phyloP scores from a whole-genome alignment of 2,797 vertebrate genomes.

The Poecilia velifera region DNA sequence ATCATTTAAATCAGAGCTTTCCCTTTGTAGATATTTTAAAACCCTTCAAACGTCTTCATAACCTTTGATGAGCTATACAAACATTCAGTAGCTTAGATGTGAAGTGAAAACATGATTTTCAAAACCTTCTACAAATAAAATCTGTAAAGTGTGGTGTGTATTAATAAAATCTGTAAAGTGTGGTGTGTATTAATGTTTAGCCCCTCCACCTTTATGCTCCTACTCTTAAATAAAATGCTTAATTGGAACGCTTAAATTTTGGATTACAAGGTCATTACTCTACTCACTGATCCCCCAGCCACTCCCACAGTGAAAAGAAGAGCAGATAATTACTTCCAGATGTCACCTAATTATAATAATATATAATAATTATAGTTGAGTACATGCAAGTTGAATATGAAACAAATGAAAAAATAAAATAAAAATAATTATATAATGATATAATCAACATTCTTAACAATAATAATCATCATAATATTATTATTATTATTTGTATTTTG shows the following conservation, averaged over 20 bases:
- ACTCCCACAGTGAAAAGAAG: neutral
- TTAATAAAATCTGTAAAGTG: neutral
- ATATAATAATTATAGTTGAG: neutral
- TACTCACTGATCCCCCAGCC: neutral
- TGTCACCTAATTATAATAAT: neutral
- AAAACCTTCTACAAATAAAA: neutral
- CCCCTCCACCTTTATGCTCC: neutral
- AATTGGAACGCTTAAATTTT: neutral
- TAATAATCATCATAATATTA: too few relatives aligned
- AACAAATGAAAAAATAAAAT: neutral
- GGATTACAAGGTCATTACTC: neutral
- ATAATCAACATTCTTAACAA: too few relatives aligned
- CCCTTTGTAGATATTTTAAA: neutral
- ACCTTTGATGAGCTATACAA: neutral
- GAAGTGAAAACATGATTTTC: neutral
- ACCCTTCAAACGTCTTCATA: neutral
- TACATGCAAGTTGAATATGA: neutral
- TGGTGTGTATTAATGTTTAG: neutral
- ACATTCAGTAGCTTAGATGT: neutral
- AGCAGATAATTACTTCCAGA: neutral
- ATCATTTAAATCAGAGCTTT: neutral
- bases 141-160: neutral
- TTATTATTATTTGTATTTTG: neutral
- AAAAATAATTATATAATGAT: neutral
- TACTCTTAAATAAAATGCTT: neutral